Evolutionary conservation across 2,113 vertebrate species (phyloP), one percentile per base, ranked within the genome.

Genomic region (Alligator sinensis): DNA sequence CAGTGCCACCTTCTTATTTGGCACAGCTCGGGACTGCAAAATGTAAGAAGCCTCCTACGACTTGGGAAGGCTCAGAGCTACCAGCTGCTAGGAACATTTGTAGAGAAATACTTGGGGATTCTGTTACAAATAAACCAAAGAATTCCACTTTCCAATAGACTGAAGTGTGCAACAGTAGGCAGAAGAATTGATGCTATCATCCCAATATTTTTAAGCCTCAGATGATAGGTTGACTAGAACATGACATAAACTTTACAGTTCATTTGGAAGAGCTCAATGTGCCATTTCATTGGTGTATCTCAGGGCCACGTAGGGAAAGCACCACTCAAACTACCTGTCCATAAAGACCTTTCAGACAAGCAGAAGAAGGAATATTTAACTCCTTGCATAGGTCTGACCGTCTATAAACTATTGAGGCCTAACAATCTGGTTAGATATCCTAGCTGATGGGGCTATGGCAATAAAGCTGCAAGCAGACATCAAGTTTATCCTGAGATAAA

Each of bases 81-180:
- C 94, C 94, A 95, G 90, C 82, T 96, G 93, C 90, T 89, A 87
- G 80, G 70, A 95, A 84, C 57, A 89, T 86, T 94, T 91, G 85
- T 57, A 88, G 80, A 94, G 76, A 62, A 92, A 93, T 89, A 88
- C 59, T 88, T 91, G 90, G 61, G 82, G 64, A 82, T 59, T 80
- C 75, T 62, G n/a, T 62, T 95, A 84, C 82, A 94, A 77, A 90
- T 86, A 95, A 64, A 89, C 17, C 57, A 30, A 54, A 70, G 70
- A 28, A 90, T 87, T 86, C 84, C 70, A 84, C 77, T 87, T 91
- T 89, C 80, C 80, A 86, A 75, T 34, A 91, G 87, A 72, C 81
- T 72, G 57, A 92, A 91, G 68, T 70, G 15, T 93, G 82, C 89
- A 80, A 72, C 90, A 94, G 90, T 77, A 95, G 2, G 57, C n/a